These are phyloP conservation scores for Meganola albula DNA, from an alignment of 2,888 invertebrate genomes.

Conservation along the genomic window DNA sequence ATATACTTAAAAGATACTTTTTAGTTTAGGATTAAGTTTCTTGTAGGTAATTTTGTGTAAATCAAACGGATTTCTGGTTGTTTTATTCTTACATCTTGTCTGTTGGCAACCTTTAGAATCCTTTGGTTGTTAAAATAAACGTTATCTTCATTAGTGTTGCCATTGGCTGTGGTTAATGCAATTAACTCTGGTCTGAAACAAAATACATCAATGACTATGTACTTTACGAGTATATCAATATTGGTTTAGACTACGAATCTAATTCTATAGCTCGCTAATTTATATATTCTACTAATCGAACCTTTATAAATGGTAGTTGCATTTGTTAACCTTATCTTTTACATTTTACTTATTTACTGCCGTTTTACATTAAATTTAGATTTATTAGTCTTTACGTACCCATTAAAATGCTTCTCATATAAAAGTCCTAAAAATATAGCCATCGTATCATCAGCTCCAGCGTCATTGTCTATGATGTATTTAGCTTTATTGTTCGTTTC, in stretches of 20 bases:
- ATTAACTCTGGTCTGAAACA: slow-evolving; percentile 28
- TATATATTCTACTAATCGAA: too few species aligned
- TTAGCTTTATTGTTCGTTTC: slow-evolving; percentile 22
- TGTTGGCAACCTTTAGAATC: slow-evolving; percentile 77
- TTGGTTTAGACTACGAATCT: too few species aligned
- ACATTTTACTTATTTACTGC: too few species aligned
- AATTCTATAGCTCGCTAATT: too few species aligned
- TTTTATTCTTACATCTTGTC: slow-evolving; percentile 77
- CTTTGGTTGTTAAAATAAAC: slow-evolving; percentile 83
- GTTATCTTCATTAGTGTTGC: slow-evolving; percentile 84
- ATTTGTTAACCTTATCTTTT: too few species aligned
- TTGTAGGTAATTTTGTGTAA: too few species aligned
- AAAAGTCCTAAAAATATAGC: slow-evolving; percentile 53
- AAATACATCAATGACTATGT: not conserved
- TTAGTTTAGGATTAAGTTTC: too few species aligned
- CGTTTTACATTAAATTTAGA: too few species aligned
- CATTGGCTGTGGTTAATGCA: slow-evolving; percentile 81
- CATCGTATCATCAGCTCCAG: slow-evolving; percentile 59
- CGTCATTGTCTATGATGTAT: slow-evolving; percentile 59
- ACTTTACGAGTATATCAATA: too few species aligned
- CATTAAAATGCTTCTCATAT: slow-evolving; percentile 44
- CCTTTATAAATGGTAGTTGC: too few species aligned
- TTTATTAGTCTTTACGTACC: not conserved
- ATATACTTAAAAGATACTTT: too few species aligned
- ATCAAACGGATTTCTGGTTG: too few species aligned